These are phyloP conservation scores for Otus scops DNA, from an alignment of 2,797 vertebrate genomes.

Conservation along the genomic window DNA sequence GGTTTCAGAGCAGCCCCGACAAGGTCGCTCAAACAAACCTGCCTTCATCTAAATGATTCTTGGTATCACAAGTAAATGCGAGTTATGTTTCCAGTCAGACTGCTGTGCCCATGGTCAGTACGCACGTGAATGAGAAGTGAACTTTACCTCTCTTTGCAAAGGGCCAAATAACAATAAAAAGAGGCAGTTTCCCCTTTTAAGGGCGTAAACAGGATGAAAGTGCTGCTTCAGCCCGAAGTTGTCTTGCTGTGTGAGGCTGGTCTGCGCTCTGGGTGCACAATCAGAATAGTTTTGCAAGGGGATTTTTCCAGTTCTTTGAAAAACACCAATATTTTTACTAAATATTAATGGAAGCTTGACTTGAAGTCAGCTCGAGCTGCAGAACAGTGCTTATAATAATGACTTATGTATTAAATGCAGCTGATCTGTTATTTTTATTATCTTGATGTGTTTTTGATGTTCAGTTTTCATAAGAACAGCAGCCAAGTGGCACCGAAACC, in stretches of 20 bases:
- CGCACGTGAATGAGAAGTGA: background rate
- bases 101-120: background rate
- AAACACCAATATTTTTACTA: background rate
- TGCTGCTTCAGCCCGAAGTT: background rate
- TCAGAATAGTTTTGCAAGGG: background rate
- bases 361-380: background rate
- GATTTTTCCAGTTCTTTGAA: background rate
- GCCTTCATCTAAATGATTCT: background rate
- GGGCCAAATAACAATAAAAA: background rate
- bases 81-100: background rate
- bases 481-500: background rate
- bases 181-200: conserved; percentile 37
- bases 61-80: background rate
- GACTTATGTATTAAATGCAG: conserved; percentile 39
- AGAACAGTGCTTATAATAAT: background rate
- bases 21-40: background rate
- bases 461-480: background rate
- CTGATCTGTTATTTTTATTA: conserved; percentile 40
- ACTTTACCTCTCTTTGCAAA: conserved; percentile 39
- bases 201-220: conserved; percentile 43
- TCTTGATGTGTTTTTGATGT: conserved; percentile 41
- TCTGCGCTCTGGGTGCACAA: background rate
- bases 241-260: background rate
- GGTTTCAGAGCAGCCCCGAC: background rate
- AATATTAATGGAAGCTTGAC: background rate